These are phyloP conservation scores for Arenaria interpres DNA, from an alignment of 2,113 vertebrate species.

Conservation along the genomic window DNA sequence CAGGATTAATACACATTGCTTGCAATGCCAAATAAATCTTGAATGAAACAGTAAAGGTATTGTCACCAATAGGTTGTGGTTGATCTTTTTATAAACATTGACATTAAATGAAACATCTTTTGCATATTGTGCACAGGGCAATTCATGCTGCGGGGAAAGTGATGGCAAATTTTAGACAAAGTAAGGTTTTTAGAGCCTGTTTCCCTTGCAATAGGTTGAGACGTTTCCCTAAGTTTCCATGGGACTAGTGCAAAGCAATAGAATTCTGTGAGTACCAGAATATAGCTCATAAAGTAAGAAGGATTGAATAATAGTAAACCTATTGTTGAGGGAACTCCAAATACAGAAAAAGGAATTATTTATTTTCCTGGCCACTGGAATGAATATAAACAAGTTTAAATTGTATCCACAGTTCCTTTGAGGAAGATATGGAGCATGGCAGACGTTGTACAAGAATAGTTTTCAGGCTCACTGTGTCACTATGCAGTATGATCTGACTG, in stretches of 20 bases:
- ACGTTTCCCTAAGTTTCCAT: background rate
- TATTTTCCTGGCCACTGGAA: slow-evolving; percentile 12
- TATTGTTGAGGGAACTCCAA: slow-evolving; percentile 16
- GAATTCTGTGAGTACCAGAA: background rate
- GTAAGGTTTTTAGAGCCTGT: background rate
- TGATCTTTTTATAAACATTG: background rate
- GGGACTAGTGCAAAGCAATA: background rate
- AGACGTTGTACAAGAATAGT: slow-evolving; percentile 2
- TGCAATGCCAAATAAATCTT: background rate
- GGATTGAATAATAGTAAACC: background rate
- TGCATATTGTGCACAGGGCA: background rate
- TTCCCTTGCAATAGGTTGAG: background rate
- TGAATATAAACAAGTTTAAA: slow-evolving; percentile 26
- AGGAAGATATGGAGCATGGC: background rate
- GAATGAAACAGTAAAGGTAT: background rate
- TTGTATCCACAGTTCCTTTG: background rate
- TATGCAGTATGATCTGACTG: background rate
- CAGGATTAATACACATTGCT: background rate
- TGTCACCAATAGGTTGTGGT: background rate
- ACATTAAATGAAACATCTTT: background rate
- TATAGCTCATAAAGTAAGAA: background rate
- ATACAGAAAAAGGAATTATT: slow-evolving; percentile 1
- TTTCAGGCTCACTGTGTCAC: background rate
- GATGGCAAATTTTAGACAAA: background rate
- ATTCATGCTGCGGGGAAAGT: background rate